A percentile compares a stretch with the other conserved stretches of the same genome.
Conservation (phyloP, 2,888 invertebrate species). For the Pollenia labialis region DNA sequence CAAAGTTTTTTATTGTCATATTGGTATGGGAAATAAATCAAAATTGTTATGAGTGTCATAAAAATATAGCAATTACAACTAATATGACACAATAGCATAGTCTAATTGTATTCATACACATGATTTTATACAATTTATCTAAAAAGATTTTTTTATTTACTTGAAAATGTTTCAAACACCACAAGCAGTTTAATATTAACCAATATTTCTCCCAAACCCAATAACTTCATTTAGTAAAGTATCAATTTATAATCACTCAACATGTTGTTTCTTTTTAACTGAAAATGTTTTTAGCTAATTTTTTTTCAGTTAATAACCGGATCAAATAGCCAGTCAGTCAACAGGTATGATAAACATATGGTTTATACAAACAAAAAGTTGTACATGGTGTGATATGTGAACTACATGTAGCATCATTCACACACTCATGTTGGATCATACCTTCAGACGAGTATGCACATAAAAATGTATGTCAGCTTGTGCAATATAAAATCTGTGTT, state of each 20-base stretch:
- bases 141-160: no score
- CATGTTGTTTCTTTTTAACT: conserved; percentile 1
- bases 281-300: background rate
- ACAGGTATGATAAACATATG: conserved; percentile 12
- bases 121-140: no score
- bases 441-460: background rate
- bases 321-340: conserved; percentile 37
- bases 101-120: no score
- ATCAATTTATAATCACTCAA: background rate
- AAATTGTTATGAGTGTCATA: no score
- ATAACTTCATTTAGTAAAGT: background rate
- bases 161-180: background rate
- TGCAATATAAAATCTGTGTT: no score
- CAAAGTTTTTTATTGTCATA: no score
- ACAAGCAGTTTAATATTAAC: background rate
- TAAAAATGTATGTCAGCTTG: background rate
- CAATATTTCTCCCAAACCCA: background rate
- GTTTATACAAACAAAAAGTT: background rate
- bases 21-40: no score
- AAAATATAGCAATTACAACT: no score
- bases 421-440: conserved; percentile 31
- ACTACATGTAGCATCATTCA: conserved; percentile 11
- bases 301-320: conserved; percentile 53
- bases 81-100: no score
- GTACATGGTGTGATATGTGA: background rate